A percentile compares a stretch with the other conserved stretches of the same genome.
phyloP scores from a whole-genome alignment of 2,113 vertebrate species.

The Sorex araneus region DNA sequence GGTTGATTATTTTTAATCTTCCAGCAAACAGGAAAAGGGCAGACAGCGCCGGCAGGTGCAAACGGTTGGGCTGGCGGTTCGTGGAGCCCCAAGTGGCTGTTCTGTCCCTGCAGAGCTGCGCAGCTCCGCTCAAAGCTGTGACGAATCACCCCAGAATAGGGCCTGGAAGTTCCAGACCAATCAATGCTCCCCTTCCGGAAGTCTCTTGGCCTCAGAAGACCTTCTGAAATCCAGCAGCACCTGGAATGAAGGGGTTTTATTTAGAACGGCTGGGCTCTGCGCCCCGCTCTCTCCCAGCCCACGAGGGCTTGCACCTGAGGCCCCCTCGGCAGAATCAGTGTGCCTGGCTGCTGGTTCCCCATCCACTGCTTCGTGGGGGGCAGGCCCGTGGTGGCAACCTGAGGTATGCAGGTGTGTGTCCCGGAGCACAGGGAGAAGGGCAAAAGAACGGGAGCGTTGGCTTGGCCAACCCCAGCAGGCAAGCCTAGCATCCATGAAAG shows the following conservation, averaged over 20 bases:
- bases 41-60: slow-evolving; percentile 19
- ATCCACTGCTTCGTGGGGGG: slow-evolving; percentile 56
- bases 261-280: slow-evolving; percentile 54
- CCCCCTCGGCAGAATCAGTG: background rate
- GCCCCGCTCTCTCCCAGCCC: slow-evolving; percentile 13
- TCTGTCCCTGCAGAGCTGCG: background rate
- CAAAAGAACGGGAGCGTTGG: slow-evolving; percentile 69
- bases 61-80: slow-evolving; percentile 56
- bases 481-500: slow-evolving; percentile 61
- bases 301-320: slow-evolving; percentile 55
- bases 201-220: slow-evolving; percentile 73
- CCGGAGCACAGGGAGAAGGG: slow-evolving; percentile 37
- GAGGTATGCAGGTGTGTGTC: slow-evolving; percentile 65
- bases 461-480: slow-evolving; percentile 62
- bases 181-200: slow-evolving; percentile 73
- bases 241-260: slow-evolving; percentile 13
- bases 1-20: slow-evolving; percentile 51
- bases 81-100: rapidly evolving
- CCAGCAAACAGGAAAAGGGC: slow-evolving; percentile 59
- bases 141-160: slow-evolving; percentile 73
- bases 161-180: slow-evolving; percentile 81
- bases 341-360: background rate
- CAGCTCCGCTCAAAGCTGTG: slow-evolving; percentile 33
- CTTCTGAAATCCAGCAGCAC: slow-evolving; percentile 29
- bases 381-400: slow-evolving; percentile 3